These are phyloP conservation scores for Neostethus bicornis DNA, from an alignment of 2,797 vertebrate genomes.

Conservation along the genomic window DNA sequence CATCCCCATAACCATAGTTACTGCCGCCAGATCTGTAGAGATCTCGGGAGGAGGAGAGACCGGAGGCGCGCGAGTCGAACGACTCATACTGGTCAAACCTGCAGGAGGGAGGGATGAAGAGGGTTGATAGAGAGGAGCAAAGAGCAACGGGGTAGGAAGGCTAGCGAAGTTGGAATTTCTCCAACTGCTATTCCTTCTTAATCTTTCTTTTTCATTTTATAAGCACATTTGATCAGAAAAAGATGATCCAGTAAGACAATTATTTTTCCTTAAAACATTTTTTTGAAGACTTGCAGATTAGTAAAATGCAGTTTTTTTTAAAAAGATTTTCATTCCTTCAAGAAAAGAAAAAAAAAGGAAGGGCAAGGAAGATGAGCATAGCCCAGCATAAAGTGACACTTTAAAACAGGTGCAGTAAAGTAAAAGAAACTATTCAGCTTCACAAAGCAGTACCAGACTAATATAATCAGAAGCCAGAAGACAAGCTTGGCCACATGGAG, in stretches of 20 bases:
- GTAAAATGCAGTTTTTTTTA: constrained; percentile 37
- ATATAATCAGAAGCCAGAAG: constrained; percentile 63
- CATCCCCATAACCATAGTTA: constrained; percentile 88
- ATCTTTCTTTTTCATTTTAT: constrained; percentile 64
- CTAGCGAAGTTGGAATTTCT: constrained; percentile 71
- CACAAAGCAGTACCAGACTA: constrained; percentile 30
- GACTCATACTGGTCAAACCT: constrained; percentile 95
- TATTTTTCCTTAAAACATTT: constrained; percentile 31
- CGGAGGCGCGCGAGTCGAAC: constrained; percentile 86
- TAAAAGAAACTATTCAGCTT: constrained; percentile 31
- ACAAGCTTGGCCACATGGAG: constrained; percentile 65
- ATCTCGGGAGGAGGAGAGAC: constrained; percentile 88
- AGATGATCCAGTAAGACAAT: constrained; percentile 45
- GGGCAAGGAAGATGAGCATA: constrained; percentile 31
- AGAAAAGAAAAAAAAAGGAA: no score
- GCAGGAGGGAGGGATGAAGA: constrained; percentile 79
- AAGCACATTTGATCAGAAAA: constrained; percentile 60
- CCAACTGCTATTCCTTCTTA: constrained; percentile 69
- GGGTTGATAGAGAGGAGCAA: constrained; percentile 73
- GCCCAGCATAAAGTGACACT: constrained; percentile 42
- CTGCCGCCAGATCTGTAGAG: constrained; percentile 85
- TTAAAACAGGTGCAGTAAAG: constrained; percentile 23
- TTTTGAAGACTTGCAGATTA: constrained; percentile 45
- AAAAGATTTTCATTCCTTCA: constrained; percentile 9
- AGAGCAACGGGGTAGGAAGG: constrained; percentile 71